phyloP scores from a whole-genome alignment of 2,113 vertebrate species.

The Psephotus haematonotus region DNA sequence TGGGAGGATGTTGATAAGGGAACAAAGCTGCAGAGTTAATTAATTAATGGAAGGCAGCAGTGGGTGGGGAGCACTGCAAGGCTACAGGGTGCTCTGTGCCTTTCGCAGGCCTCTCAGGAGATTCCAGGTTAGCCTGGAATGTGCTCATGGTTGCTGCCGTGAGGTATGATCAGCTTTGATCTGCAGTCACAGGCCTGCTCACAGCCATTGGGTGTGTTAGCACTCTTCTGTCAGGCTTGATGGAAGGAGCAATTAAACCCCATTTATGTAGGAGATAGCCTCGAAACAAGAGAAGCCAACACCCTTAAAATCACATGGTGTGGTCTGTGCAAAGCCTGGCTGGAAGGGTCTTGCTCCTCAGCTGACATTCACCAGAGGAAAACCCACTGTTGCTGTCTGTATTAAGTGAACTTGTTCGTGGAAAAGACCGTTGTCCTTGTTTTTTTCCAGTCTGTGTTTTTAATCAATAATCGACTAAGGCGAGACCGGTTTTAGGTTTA shows the following conservation, averaged over 20 bases:
- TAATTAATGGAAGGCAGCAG: constrained; percentile 45
- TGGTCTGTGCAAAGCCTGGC: background rate
- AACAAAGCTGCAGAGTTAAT: constrained; percentile 59
- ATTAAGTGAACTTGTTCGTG: accelerated
- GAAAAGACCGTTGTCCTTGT: background rate
- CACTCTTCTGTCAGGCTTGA: background rate
- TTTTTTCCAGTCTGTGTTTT: background rate
- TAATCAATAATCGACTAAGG: background rate
- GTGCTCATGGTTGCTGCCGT: background rate
- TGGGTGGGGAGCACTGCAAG: constrained; percentile 18
- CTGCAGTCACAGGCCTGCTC: constrained; percentile 27
- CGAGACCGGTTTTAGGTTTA: background rate
- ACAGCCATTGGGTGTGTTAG: background rate
- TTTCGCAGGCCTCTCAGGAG: background rate
- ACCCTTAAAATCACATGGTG: background rate
- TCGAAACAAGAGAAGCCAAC: background rate
- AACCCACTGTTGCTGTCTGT: background rate
- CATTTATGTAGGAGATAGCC: background rate
- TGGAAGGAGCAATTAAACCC: constrained; percentile 1
- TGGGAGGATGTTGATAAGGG: constrained; percentile 48
- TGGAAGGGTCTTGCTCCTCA: background rate
- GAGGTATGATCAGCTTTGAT: constrained; percentile 33
- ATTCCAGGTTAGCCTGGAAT: constrained; percentile 9
- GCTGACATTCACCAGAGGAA: background rate
- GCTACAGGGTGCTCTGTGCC: background rate